These are phyloP conservation scores for Fragum sueziense DNA, from an alignment of 2,888 invertebrate genomes.

Conservation along the genomic window DNA sequence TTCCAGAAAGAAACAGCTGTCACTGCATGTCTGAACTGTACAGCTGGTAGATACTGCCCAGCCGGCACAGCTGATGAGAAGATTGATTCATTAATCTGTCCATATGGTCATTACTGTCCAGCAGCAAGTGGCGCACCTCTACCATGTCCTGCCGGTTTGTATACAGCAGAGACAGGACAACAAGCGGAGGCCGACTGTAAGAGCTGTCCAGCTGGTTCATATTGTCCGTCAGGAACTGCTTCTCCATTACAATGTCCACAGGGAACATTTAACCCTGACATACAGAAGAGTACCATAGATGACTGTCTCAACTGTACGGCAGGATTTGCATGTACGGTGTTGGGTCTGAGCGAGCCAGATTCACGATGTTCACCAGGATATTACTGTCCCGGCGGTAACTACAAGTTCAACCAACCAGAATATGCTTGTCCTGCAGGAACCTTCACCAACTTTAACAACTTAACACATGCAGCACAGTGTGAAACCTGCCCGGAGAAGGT, in stretches of 20 bases:
- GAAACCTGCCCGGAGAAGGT: slow-evolving; percentile 67
- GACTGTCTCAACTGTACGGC: slow-evolving; percentile 74
- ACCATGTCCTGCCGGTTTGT: slow-evolving; percentile 76
- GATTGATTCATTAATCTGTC: slow-evolving; percentile 74
- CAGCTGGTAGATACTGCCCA: slow-evolving; percentile 77
- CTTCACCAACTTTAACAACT: slow-evolving; percentile 77
- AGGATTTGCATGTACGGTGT: slow-evolving; percentile 75
- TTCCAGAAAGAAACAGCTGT: slow-evolving; percentile 64
- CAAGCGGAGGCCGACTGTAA: slow-evolving; percentile 72
- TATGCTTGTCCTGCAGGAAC: slow-evolving; percentile 79
- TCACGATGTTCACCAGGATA: slow-evolving; percentile 78
- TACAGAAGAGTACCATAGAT: slow-evolving; percentile 52
- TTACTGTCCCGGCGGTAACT: slow-evolving; percentile 79
- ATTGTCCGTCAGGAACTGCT: slow-evolving; percentile 68
- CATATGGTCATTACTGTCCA: slow-evolving; percentile 78
- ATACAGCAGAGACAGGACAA: slow-evolving; percentile 77
- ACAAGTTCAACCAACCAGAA: slow-evolving; percentile 74
- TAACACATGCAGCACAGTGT: slow-evolving; percentile 77
- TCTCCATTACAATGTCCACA: slow-evolving; percentile 73
- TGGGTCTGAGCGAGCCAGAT: slow-evolving; percentile 74
- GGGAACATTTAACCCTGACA: slow-evolving; percentile 75
- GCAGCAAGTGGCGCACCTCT: slow-evolving; percentile 62
- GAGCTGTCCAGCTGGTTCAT: slow-evolving; percentile 68
- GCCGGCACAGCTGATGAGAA: slow-evolving; percentile 74
- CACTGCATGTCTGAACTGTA: slow-evolving; percentile 74